Percentiles rank a stretch among this genome's conserved stretches.
phyloP scores from a whole-genome alignment of 2,888 invertebrate genomes.

The Polylopha cassiicola region DNA sequence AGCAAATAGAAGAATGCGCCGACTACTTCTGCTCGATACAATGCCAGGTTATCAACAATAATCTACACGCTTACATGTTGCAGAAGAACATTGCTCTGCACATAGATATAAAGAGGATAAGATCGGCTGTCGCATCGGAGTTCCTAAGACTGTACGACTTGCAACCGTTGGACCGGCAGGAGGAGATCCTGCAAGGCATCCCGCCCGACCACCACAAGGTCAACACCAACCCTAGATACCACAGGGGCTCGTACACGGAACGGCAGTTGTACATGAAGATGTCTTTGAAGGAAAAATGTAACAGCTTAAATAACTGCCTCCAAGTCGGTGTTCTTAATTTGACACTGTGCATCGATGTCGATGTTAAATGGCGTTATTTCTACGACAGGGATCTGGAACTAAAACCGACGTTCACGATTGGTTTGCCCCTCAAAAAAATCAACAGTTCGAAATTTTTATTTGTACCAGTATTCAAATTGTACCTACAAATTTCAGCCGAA shows the following conservation, averaged over 20 bases:
- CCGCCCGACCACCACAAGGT: slow-evolving; percentile 64
- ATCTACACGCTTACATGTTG: slow-evolving; percentile 79
- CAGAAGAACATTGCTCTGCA: slow-evolving; percentile 57
- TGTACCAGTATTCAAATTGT: slow-evolving; percentile 65
- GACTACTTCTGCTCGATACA: slow-evolving; percentile 82
- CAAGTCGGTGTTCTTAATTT: slow-evolving; percentile 65
- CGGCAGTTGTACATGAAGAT: slow-evolving; percentile 68
- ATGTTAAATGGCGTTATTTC: slow-evolving; percentile 47
- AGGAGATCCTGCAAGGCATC: slow-evolving; percentile 68
- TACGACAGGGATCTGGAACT: slow-evolving; percentile 38
- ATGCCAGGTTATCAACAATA: slow-evolving; percentile 81
- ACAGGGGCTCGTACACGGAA: slow-evolving; percentile 78
- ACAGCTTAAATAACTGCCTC: slow-evolving; percentile 56
- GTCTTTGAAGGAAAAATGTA: slow-evolving; percentile 65
- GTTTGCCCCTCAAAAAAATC: slow-evolving; percentile 70
- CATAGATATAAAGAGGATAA: slow-evolving; percentile 63
- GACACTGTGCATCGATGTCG: slow-evolving; percentile 48
- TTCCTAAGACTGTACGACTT: slow-evolving; percentile 79
- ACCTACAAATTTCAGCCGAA: slow-evolving; percentile 61
- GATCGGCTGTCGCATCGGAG: slow-evolving; percentile 70
- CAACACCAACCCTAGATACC: slow-evolving; percentile 65
- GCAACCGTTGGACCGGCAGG: slow-evolving; percentile 60
- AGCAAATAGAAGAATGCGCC: slow-evolving; percentile 80
- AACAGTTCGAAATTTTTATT: slow-evolving; percentile 79
- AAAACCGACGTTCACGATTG: slow-evolving; percentile 58